A percentile compares a stretch with the other conserved stretches of the same genome.
phyloP scores from a whole-genome alignment of 1,140 invertebrate genomes.

The Parasteatoda tepidariorum region DNA sequence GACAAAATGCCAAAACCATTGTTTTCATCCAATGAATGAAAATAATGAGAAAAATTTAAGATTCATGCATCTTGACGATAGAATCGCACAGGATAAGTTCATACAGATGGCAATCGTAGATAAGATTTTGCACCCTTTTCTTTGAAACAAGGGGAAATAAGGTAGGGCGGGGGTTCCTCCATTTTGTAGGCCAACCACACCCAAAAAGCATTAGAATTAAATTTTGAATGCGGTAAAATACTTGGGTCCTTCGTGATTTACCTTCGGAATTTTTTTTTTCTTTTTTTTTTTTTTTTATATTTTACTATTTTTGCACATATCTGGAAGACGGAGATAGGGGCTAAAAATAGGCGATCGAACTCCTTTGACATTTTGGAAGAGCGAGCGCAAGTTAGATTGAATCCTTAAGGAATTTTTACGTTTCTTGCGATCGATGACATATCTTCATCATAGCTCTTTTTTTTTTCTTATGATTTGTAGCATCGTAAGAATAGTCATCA shows the following conservation, averaged over 20 bases:
- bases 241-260: conserved; percentile 37
- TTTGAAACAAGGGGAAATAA: conserved; percentile 9
- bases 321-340: conserved; percentile 15
- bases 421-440: conserved; percentile 31
- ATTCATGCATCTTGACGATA: not conserved
- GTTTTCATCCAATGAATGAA: not conserved
- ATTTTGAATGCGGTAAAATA: conserved; percentile 52
- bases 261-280: too few relatives aligned
- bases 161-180: not conserved
- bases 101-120: conserved; percentile 8
- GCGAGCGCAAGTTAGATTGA: conserved; percentile 8
- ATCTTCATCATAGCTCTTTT: not conserved
- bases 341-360: conserved; percentile 55
- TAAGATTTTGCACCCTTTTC: conserved; percentile 46
- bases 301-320: conserved; percentile 53
- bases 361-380: conserved; percentile 32
- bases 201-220: conserved; percentile 53
- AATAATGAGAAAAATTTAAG: not conserved
- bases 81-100: not conserved
- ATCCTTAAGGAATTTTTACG: conserved; percentile 22
- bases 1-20: not conserved
- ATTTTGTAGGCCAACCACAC: conserved; percentile 50
- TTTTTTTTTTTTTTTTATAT: conserved; percentile 38
- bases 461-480: too few relatives aligned
- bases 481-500: too few relatives aligned